Evolutionary conservation across 1,140 invertebrate genomes (phyloP).

Genomic region (Popillia japonica): DNA sequence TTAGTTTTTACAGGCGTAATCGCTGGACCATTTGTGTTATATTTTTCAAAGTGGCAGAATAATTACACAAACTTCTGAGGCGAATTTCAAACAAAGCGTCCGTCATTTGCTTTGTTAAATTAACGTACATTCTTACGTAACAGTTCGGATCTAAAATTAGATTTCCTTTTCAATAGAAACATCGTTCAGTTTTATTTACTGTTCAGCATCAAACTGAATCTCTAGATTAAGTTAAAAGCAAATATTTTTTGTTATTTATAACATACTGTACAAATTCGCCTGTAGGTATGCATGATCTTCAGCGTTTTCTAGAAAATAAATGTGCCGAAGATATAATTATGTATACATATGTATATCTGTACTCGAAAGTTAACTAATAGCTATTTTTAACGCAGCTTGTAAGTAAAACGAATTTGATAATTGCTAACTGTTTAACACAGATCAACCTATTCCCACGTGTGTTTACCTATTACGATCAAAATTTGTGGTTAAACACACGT

Average conservation of each 20-base stretch:
- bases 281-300: too few relatives aligned
- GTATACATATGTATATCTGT: too few relatives aligned
- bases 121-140: too few relatives aligned
- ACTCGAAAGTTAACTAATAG: neutral
- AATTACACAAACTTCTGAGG: too few relatives aligned
- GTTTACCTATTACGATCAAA: slow-evolving; percentile 1
- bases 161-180: too few relatives aligned
- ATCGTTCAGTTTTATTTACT: too few relatives aligned
- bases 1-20: too few relatives aligned
- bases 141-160: too few relatives aligned
- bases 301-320: neutral
- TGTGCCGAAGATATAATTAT: neutral
- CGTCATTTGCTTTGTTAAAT: too few relatives aligned
- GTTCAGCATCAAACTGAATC: neutral
- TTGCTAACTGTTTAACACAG: neutral
- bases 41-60: too few relatives aligned
- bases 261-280: neutral
- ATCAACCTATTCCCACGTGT: neutral
- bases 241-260: neutral
- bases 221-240: neutral
- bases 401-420: neutral
- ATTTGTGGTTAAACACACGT: neutral
- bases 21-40: too few relatives aligned
- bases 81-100: too few relatives aligned
- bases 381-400: neutral